Base-by-base conservation (phyloP, 2,113 vertebrate genomes). In the Daphoenositta chrysoptera region DNA sequence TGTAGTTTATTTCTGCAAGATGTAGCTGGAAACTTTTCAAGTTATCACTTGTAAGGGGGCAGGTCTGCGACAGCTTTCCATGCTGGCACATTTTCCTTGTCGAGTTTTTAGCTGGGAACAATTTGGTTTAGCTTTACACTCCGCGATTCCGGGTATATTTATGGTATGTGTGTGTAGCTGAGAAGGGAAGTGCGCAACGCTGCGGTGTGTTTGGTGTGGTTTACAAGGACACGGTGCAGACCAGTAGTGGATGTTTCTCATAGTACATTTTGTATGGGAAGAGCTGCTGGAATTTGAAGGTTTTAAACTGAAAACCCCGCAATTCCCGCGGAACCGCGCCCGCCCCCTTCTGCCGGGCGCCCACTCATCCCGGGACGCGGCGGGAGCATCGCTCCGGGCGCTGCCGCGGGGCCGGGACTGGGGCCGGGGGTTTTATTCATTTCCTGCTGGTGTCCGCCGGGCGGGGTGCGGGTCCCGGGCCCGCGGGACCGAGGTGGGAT, bases 131-230 rank as follows among this genome's bases (percentile, higher is more conserved):
- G 35, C 20, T 20, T 56, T 13, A 13, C 27, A 2, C 50, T 15
- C 40, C 5, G 16, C 12, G 7, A 16, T 35, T 3, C 28, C 15
- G 30, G 44, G 35, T 28, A 18, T 48, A 3, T 40, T 40, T 17
- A 5, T 0, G 27, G 8, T 30, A 15, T 4, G 12, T 5, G 33
- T 4, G 12, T 5, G 33, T 2, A 16, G 21, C 27, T 21, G 51
- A 53, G 53, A 13, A 27, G 51, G n/a, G 33, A 31, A 13, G 16
- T 1, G 1, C 33, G 3, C 20, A 45, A 39, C 8, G 15, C 50
- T 30, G 33, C 21, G 12, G 3, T 9, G 54, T 4, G 42, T 4
- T 30, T 9, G 44, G 13, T 21, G 45, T 20, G 23, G 8, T 28
- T 63, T 14, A 17, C 19, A 14, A 10, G 23, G 37, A 18, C 8